phyloP scores from a whole-genome alignment of 2,113 vertebrate species.

The Pelobates fuscus region DNA sequence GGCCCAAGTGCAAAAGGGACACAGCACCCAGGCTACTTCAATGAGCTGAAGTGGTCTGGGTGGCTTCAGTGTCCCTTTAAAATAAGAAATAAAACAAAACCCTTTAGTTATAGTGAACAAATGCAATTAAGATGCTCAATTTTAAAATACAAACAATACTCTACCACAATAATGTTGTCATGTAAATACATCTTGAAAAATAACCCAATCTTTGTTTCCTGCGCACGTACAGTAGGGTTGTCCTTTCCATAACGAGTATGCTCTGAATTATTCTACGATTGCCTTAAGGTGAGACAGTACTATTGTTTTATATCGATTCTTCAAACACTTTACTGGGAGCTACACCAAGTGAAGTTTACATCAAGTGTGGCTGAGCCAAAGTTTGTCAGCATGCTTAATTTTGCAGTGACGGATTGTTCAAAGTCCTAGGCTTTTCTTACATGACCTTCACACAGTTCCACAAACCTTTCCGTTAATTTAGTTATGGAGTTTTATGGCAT shows the following conservation, averaged over 20 bases:
- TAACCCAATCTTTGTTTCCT: neutral
- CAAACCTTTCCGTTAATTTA: neutral
- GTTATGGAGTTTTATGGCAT: neutral
- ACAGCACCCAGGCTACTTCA: too few species aligned
- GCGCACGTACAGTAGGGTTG: neutral
- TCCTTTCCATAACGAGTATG: constrained; percentile 1
- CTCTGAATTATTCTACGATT: constrained; percentile 20
- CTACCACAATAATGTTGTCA: too few species aligned
- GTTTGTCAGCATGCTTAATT: constrained; percentile 24
- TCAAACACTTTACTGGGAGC: constrained; percentile 11
- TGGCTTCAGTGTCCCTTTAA: too few species aligned
- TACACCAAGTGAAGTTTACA: neutral
- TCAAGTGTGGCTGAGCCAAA: neutral
- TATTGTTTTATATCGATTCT: constrained; percentile 32
- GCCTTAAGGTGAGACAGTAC: constrained; percentile 2
- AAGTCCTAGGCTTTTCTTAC: neutral
- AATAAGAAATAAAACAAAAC: too few species aligned
- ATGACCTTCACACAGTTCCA: neutral
- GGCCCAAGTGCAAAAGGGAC: too few species aligned
- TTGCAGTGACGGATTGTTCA: constrained; percentile 11
- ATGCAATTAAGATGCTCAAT: too few species aligned
- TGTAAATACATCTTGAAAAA: too few species aligned
- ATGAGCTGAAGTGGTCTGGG: too few species aligned
- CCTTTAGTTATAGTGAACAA: too few species aligned
- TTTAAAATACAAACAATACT: too few species aligned